Evolutionary conservation across 2,888 invertebrate genomes (phyloP).

Genomic region (Boloria selene): DNA sequence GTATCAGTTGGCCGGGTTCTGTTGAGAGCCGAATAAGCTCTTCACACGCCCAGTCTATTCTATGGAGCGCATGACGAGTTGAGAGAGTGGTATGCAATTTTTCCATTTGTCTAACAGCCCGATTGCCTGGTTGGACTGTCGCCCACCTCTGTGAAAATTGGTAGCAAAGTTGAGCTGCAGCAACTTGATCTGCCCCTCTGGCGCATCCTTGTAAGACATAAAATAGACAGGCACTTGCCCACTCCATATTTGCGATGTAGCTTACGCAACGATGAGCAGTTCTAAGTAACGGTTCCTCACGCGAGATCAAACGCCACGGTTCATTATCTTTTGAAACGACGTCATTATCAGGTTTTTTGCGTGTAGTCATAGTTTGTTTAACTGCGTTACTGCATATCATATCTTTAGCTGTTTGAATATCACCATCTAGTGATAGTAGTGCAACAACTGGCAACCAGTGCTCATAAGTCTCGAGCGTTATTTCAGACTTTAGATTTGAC

Average conservation of each 20-base stretch:
- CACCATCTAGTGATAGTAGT: slow-evolving; percentile 66
- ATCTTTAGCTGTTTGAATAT: slow-evolving; percentile 73
- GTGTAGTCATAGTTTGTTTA: slow-evolving; percentile 78
- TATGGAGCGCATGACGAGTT: slow-evolving; percentile 73
- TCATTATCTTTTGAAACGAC: slow-evolving; percentile 59
- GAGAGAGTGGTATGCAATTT: slow-evolving; percentile 72
- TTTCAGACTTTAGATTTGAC: slow-evolving; percentile 77
- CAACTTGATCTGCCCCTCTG: slow-evolving; percentile 79
- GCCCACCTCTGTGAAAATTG: slow-evolving; percentile 80
- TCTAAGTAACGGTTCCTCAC: slow-evolving; percentile 71
- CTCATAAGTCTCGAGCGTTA: slow-evolving; percentile 76
- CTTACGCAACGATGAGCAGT: slow-evolving; percentile 75
- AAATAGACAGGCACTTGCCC: slow-evolving; percentile 79
- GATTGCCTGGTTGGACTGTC: slow-evolving; percentile 72
- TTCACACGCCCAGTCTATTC: slow-evolving; percentile 76
- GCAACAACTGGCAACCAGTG: slow-evolving; percentile 72
- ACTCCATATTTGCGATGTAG: slow-evolving; percentile 79
- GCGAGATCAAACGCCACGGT: slow-evolving; percentile 68
- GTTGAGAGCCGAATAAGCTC: slow-evolving; percentile 70
- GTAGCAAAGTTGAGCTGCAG: slow-evolving; percentile 76
- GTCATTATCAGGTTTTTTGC: slow-evolving; percentile 59
- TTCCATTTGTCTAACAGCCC: slow-evolving; percentile 77
- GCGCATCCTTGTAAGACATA: slow-evolving; percentile 77
- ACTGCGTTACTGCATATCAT: slow-evolving; percentile 80
- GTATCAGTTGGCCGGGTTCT: slow-evolving; percentile 75